Conservation (phyloP, 1,140 invertebrate genomes). For the Probaryconus sp. region DNA sequence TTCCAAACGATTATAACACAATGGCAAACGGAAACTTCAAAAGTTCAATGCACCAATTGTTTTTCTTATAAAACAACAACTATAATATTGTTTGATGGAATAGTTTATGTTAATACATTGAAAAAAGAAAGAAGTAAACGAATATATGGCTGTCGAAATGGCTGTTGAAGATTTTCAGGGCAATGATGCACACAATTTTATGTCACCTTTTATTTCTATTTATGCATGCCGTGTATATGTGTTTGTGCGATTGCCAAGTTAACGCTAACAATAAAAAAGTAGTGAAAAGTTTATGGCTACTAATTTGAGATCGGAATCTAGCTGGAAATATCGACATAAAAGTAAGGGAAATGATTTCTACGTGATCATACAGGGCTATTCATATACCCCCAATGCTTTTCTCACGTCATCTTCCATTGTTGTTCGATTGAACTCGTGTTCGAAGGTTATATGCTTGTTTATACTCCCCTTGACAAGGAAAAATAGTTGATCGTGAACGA, state of each 20-base stretch:
- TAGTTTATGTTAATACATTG: no score
- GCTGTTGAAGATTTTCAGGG: no score
- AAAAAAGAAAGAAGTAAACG: no score
- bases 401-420: slow-evolving; percentile 62
- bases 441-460: slow-evolving; percentile 61
- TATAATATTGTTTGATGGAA: no score
- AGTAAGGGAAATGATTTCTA: slow-evolving; percentile 37
- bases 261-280: slow-evolving; percentile 5
- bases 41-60: no score
- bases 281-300: slow-evolving; percentile 16
- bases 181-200: slow-evolving; percentile 22
- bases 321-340: slow-evolving; percentile 14
- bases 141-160: no score
- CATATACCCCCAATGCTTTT: slow-evolving; percentile 38
- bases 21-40: no score
- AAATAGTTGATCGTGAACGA: slow-evolving; percentile 28
- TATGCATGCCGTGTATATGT: no score
- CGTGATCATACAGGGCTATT: slow-evolving; percentile 30
- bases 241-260: slow-evolving; percentile 7
- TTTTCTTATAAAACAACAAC: no score
- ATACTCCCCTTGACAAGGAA: slow-evolving; percentile 57
- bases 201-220: slow-evolving; percentile 13
- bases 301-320: slow-evolving; percentile 35
- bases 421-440: slow-evolving; percentile 44
- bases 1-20: no score